phyloP scores from a whole-genome alignment of 1,140 invertebrate genomes.

The Brachionus rubens region DNA sequence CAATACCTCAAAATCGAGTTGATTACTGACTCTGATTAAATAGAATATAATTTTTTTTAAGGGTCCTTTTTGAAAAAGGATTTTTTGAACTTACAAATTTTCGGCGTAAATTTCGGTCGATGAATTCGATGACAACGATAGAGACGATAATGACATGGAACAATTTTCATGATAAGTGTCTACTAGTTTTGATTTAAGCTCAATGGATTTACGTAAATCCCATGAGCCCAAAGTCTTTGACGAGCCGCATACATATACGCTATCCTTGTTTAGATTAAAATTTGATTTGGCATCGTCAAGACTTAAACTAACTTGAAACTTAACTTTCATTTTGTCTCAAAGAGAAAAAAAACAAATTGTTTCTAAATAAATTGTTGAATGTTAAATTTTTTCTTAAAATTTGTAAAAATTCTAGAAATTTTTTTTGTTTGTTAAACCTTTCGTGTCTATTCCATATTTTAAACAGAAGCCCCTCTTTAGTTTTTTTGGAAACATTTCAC shows the following conservation, averaged over 20 bases:
- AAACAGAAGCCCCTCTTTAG: no score
- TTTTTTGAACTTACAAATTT: constrained; percentile 40
- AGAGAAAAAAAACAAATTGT: no score
- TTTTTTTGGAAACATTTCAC: no score
- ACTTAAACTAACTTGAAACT: constrained; percentile 37
- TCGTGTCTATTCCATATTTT: no score
- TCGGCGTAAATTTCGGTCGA: constrained; percentile 5
- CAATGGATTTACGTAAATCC: neutral
- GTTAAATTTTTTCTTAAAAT: no score
- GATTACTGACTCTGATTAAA: constrained; percentile 5
- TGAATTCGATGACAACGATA: constrained; percentile 6
- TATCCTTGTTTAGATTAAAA: constrained; percentile 33
- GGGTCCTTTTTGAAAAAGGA: neutral
- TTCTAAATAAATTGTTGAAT: no score
- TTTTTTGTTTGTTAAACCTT: no score
- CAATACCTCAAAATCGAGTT: constrained; percentile 21
- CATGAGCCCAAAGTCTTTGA: constrained; percentile 12
- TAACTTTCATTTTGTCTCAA: neutral
- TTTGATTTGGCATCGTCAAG: constrained; percentile 12
- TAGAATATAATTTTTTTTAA: constrained; percentile 2
- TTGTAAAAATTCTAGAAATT: no score
- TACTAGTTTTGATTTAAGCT: neutral
- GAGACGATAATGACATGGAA: constrained; percentile 3
- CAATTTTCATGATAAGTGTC: neutral
- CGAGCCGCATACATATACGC: constrained; percentile 39